Percentiles rank a stretch among this genome's conserved stretches.
Evolutionary conservation across 2,888 invertebrate species (phyloP).

Genomic region (Hyalella azteca): DNA sequence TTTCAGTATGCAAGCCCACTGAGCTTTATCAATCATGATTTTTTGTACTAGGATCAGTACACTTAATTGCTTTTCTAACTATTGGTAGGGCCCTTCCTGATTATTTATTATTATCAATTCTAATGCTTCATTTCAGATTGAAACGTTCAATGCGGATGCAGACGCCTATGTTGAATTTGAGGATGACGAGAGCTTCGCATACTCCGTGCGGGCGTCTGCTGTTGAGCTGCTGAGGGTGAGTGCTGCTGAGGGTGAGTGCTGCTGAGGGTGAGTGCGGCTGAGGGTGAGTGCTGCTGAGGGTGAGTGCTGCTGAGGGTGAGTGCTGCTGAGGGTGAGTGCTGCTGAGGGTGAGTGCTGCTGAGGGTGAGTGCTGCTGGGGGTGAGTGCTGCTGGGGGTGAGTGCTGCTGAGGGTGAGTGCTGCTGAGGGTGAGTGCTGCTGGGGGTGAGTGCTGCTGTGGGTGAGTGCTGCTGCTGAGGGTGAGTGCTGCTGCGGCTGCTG

Average conservation of each 20-base stretch:
- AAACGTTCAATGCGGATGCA: constrained; percentile 70
- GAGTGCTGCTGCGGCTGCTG: neutral
- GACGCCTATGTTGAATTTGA: constrained; percentile 75
- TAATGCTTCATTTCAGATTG: constrained; percentile 62
- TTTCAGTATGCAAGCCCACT: no score
- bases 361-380: neutral
- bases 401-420: constrained; percentile 70
- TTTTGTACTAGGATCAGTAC: no score
- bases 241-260: neutral
- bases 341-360: neutral
- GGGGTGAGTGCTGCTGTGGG: no score
- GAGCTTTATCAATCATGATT: no score
- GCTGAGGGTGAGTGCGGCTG: neutral
- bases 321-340: neutral
- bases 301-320: neutral
- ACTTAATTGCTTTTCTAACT: no score
- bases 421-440: constrained; percentile 49
- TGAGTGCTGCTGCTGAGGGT: neutral
- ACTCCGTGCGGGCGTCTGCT: constrained; percentile 72
- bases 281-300: neutral
- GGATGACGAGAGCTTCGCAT: constrained; percentile 70
- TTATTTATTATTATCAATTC: no score
- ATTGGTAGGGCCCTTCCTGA: no score
- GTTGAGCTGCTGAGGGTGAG: constrained; percentile 63
- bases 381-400: no score